Evolutionary conservation across 2,888 invertebrate species (phyloP).

Genomic region (Norana najaformis): DNA sequence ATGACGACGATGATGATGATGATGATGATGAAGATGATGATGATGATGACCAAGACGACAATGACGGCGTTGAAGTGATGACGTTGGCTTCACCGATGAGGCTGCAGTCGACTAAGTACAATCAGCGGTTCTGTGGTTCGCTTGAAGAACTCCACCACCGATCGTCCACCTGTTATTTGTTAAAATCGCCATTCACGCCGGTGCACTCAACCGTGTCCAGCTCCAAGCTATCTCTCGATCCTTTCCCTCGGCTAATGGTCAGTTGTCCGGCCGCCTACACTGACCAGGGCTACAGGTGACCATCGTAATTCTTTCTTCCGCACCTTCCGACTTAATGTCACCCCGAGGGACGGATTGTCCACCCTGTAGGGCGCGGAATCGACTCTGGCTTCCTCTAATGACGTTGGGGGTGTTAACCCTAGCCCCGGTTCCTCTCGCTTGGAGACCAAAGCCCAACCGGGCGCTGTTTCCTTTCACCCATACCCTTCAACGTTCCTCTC

Average conservation of each 20-base stretch:
- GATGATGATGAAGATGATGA: too few species aligned
- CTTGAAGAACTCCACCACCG: background rate
- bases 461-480: background rate
- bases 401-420: background rate
- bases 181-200: background rate
- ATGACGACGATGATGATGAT: too few species aligned
- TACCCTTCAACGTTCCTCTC: background rate
- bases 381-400: background rate
- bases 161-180: background rate
- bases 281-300: background rate
- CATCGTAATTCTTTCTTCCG: background rate
- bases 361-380: background rate
- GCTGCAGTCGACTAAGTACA: background rate
- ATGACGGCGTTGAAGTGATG: background rate
- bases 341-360: background rate
- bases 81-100: background rate
- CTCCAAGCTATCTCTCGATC: background rate
- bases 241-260: background rate
- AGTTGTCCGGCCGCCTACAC: background rate
- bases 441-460: background rate
- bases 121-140: background rate
- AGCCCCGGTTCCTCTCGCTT: background rate
- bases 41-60: background rate
- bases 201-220: background rate
- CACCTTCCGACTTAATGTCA: slow-evolving; percentile 13